Evolutionary conservation across 1,140 invertebrate genomes (phyloP).

Genomic region (Ridgeia piscesae): DNA sequence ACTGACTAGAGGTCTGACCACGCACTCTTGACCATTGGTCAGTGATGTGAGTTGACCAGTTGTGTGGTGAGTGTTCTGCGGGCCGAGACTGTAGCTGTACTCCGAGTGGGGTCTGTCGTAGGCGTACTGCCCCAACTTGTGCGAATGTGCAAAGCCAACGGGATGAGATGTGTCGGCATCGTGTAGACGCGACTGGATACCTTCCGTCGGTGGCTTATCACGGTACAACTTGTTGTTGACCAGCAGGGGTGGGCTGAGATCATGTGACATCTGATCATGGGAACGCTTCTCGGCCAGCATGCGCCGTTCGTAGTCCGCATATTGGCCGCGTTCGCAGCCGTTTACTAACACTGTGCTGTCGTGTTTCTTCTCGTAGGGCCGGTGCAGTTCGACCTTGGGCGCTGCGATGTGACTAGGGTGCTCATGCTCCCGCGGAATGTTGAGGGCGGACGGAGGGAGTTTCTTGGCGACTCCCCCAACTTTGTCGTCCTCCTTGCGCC

Average conservation of each 20-base stretch:
- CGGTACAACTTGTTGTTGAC: neutral
- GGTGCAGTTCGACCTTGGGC: neutral
- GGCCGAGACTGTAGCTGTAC: neutral
- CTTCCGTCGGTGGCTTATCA: neutral
- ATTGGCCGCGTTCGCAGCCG: neutral
- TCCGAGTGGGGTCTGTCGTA: neutral
- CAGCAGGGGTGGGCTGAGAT: neutral
- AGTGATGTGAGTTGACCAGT: neutral
- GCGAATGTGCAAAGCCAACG: neutral
- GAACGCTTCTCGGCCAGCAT: neutral
- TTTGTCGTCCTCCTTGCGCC: neutral
- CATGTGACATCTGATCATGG: neutral
- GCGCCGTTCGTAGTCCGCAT: slow-evolving; percentile 11
- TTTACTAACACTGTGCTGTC: neutral
- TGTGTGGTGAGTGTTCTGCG: neutral
- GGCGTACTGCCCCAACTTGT: neutral
- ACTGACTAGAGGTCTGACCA: slow-evolving; percentile 33
- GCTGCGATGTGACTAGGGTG: neutral
- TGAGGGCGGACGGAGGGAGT: neutral
- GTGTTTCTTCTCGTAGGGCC: neutral
- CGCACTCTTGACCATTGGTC: neutral
- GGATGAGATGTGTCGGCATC: neutral
- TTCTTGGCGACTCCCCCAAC: neutral
- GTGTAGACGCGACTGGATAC: neutral
- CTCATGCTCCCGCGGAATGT: neutral